Conservation (phyloP, 2,888 invertebrate genomes). For the Capitulum mitella region DNA sequence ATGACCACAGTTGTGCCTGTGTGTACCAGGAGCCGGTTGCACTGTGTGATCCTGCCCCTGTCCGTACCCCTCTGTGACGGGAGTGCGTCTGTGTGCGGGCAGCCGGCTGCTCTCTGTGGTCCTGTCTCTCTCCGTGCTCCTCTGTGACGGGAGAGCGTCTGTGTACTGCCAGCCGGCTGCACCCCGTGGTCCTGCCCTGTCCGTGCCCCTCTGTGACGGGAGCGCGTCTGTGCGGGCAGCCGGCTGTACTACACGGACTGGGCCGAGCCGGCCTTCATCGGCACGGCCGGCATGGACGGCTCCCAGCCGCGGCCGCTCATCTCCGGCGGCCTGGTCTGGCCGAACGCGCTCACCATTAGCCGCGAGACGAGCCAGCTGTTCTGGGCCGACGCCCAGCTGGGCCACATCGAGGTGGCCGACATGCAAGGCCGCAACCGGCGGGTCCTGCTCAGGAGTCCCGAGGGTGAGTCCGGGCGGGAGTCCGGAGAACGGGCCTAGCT, state of each 20-base stretch:
- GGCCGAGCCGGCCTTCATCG: conserved; percentile 73
- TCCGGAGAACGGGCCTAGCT: background rate
- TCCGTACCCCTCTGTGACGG: too few relatives aligned
- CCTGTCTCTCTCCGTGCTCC: too few relatives aligned
- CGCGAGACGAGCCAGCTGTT: conserved; percentile 67
- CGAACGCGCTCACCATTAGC: conserved; percentile 74
- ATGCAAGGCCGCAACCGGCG: conserved; percentile 65
- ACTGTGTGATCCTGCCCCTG: too few relatives aligned
- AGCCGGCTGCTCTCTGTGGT: too few relatives aligned
- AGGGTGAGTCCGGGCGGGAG: conserved; percentile 48
- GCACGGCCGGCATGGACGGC: conserved; percentile 78
- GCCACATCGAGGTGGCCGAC: conserved; percentile 75
- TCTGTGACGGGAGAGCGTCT: too few relatives aligned
- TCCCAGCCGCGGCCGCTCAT: conserved; percentile 58
- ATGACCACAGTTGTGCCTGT: too few relatives aligned
- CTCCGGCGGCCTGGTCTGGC: conserved; percentile 66
- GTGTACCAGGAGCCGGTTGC: too few relatives aligned
- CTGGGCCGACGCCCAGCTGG: conserved; percentile 80
- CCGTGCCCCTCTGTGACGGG: too few relatives aligned
- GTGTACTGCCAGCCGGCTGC: too few relatives aligned
- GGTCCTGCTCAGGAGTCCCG: conserved; percentile 54
- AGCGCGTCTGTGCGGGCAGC: too few relatives aligned
- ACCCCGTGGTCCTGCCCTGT: too few relatives aligned
- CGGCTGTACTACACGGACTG: conserved; percentile 80
- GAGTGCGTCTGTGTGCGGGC: too few relatives aligned